Evolutionary conservation across 2,888 invertebrate species (phyloP), one percentile per base, ranked within the genome.

Genomic region (Apotomis betuletana): DNA sequence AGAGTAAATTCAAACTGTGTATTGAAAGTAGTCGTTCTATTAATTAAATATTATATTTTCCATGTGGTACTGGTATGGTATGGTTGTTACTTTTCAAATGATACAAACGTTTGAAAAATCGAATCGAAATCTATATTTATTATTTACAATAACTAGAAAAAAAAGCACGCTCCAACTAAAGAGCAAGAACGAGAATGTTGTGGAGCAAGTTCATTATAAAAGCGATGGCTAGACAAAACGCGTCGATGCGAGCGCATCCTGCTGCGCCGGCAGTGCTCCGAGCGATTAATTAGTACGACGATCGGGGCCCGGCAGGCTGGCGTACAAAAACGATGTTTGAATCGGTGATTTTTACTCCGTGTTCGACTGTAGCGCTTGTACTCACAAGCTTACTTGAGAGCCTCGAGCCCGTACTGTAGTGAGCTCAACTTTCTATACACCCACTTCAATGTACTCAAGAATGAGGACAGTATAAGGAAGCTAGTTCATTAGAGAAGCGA

Each of bases 141-240:
- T 44, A 44, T 8, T 44, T 6, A 8, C 44, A 44, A 44, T 8
- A 6, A 44, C 44, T 44, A 44, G 44, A 6, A 3, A 44, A 27
- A 27, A 27, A 27, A 6, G 0, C 41, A 41, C 41, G 6, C 41
- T 41, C 41, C 41, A 8, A 64, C 44, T 64, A 15, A 15, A 63
- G 59, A 9, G 5, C 10, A 9, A 13, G 10, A 55, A 64, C 44
- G 54, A 46, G 46, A 55, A 55, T 27, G 27, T 3, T 27, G 65
- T 41, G 15, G 44, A 64, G 54, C 55, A 46, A 57, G 65, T 65
- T 65, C 55, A 57, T 65, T 57, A 55, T 55, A 65, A 46, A 65
- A 65, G 46, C 38, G 55, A 65, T 57, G 36, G 46, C 46, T 57
- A 57, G 65, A 65, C 55, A 65, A 57, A 65, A 65, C 46, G 65